Base-by-base conservation (phyloP, 2,888 invertebrate species). In the Stenchaetothrips biformis region DNA sequence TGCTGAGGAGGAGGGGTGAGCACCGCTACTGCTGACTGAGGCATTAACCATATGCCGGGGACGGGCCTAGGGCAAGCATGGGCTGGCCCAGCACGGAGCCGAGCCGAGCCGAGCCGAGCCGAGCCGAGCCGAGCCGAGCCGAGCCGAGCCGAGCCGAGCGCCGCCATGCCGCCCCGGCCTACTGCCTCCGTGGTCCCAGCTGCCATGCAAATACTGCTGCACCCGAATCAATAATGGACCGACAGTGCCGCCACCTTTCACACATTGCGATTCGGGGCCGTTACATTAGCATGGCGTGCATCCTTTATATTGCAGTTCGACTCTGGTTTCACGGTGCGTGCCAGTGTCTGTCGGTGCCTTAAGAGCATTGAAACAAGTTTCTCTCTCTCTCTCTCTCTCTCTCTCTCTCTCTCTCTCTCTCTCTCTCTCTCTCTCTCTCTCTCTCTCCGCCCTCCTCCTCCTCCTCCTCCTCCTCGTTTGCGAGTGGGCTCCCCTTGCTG, bases 191-290 rank as follows among this genome's bases (percentile, higher is more conserved):
- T 21, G 67, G 67, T 21, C 67, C 67, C 67, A 74, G 67, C 67
- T 74, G 67, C 67, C 25, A 74, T 74, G 67, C 67, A 74, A 74
- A 74, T 74, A 74, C 67, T 67, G 67, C 25, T 74, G 67, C 67
- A 74, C 67, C 67, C 67, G 67, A 74, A 74, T 74, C 67, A 74
- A 74, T 74, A 74, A 74, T 74, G 67, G 67, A 74, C 21, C 67
- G 67, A 9, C 53, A 18, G 59, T 18, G 59, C 59, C 59, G 18
- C 59, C 53, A 53, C 53, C 53, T 53, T 13, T 53, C 13, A 16
- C 53, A 53, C 53, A 53, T 6, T 37, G 37, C 37, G 4, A 37
- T 37, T 37, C 37, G 37, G 37, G 37, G 16, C 53, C 53, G 53
- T 53, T 16, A 53, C 13, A 37, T 37, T 37, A 37, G 37, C 37